phyloP scores from a whole-genome alignment of 2,888 invertebrate species.

The Mermis nigrescens region DNA sequence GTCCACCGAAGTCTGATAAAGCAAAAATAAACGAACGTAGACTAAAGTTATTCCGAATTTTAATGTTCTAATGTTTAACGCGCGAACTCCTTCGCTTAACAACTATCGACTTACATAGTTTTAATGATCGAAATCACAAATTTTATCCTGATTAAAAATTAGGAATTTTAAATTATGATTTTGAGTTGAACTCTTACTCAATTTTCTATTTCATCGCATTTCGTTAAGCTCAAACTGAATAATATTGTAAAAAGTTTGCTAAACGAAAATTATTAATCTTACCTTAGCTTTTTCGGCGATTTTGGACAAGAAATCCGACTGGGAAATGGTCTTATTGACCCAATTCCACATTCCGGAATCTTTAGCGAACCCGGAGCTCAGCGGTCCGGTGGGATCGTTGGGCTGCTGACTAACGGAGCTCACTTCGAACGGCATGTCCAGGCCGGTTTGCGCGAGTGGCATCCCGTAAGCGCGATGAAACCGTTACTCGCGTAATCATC shows the following conservation, averaged over 20 bases:
- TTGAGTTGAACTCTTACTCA: no score
- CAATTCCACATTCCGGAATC: slow-evolving; percentile 42
- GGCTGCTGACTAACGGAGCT: not conserved
- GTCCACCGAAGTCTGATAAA: slow-evolving; percentile 50
- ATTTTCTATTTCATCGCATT: no score
- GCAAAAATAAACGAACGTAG: not conserved
- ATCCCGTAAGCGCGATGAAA: not conserved
- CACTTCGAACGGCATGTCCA: not conserved
- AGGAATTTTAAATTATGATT: no score
- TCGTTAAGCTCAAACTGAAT: not conserved
- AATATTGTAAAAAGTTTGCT: not conserved
- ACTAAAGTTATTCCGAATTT: no score
- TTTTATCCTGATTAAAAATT: no score
- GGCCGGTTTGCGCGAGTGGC: not conserved
- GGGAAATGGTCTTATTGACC: slow-evolving; percentile 49
- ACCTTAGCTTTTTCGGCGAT: slow-evolving; percentile 39
- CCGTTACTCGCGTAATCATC: no score
- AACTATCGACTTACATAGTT: no score
- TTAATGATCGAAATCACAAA: no score
- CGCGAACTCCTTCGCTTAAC: not conserved
- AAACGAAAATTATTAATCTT: not conserved
- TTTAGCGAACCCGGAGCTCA: slow-evolving; percentile 11
- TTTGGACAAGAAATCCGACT: slow-evolving; percentile 37
- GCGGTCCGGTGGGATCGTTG: not conserved
- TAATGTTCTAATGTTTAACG: no score